Base-by-base conservation (phyloP, 2,113 vertebrate genomes). In the Protomyctophum bolini region DNA sequence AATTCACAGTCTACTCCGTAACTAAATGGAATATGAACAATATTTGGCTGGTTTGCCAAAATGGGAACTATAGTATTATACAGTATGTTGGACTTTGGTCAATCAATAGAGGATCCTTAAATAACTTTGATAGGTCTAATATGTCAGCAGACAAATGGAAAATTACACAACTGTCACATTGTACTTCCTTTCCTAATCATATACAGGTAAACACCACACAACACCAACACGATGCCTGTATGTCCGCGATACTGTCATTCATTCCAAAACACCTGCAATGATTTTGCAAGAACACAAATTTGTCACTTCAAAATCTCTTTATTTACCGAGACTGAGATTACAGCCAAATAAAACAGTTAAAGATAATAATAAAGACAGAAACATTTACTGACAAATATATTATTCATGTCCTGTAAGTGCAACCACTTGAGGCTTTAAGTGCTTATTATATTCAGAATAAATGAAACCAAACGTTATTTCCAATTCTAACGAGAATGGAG, bases 301-400 rank as follows among this genome's bases (percentile, higher is more conserved):
- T 54, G 5, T 70, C 6, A 58, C 28, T 63, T 70, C 51, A 66
- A 80, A 80, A 65, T 72, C 0, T 15, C 71, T 86, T 83, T 79
- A 84, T 81, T 81, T 33, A 72, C 62, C 49, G 62, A 77, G 41
- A 6, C n/a, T 68, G 15, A 78, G 79, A 77, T 61, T 55, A 81
- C 33, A 57, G 55, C 14, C 55, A 21, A 12, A 15, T 55, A 63
- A 61, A 58, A 64, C 29, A 57, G 4, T 41, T 41, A 54, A 46
- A 64, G 74, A 45, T 61, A 50, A 6, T 41, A 41, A 41, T 41
- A 41, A 41, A 41, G 33, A 41, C 33, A 41, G 33, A 41, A 41
- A 41, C 33, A 41, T 1, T 4, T 41, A 41, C 33, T 41, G 33
- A 41, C 33, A 41, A 4, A 41, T 41, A 41, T 41, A 41, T 41